Evolutionary conservation across 2,113 vertebrate genomes (phyloP), one percentile per base, ranked within the genome.

Genomic region (Tichodroma muraria): DNA sequence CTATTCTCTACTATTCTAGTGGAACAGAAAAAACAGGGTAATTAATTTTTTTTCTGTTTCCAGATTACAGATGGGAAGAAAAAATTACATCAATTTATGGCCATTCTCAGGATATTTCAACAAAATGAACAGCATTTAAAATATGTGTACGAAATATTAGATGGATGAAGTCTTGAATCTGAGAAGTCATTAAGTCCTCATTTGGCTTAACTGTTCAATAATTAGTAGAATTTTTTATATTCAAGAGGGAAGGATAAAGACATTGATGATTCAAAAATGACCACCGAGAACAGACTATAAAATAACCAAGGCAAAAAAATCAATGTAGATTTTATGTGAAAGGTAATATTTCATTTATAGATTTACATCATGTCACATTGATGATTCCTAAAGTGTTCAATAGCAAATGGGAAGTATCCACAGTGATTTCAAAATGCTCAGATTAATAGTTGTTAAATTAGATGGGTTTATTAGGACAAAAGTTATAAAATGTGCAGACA

Each of bases 171-270:
- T n/a, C 60, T 78, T 75, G 72, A 80, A 59, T 86, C 42, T 70
- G 64, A 93, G 64, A 87, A 95, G 57, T 70, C 83, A 89, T 94
- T 92, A 95, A 89, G 47, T 61, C 79, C 60, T 89, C 84, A 82
- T 87, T 92, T 94, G 70, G 57, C 76, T 92, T 88, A 63, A 87
- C n/a, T 73, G 75, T 53, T 94, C 70, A 87, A 79, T 79, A 90
- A 93, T 89, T 90, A 96, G 83, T 81, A 28, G 60, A 66, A 13
- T 85, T 89, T 90, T 95, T 96, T 75, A 76, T 81, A 87, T 94
- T 91, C 30, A 18, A 47, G 45, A 61, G 45, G 42, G n/a, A 92
- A 88, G 11, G 40, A 86, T 56, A 76, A 94, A 87, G 77, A 92
- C 65, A 81, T 10, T 80, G 80, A 94, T 88, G 60, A 93, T n/a